Evolutionary conservation across 1,140 invertebrate genomes (phyloP), one percentile per base, ranked within the genome.

Genomic region (Scaptomyza graminum): DNA sequence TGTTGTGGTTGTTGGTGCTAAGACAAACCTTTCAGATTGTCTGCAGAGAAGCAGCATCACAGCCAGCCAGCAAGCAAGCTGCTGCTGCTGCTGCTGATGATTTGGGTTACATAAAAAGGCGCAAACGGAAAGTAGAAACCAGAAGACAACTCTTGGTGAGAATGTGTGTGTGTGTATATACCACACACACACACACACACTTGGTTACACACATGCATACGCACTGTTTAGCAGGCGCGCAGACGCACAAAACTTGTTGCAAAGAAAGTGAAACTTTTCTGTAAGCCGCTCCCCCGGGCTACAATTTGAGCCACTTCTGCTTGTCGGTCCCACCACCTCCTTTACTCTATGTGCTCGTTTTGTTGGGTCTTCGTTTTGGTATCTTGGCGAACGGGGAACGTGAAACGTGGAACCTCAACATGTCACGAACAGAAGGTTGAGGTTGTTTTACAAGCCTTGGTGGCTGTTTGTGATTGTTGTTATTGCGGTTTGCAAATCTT

Each of bases 41-140:
- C 63, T 59, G 60, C 60, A 72, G 54, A 65, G 72, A 13, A 54
- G 49, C 74, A 76, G 66, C 59, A 57, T 46, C 76, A 73, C 51
- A 67, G 74, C 75, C 65, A 59, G 62, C 43, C 46, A 34, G 6
- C 6, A 34, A 34, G 1, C 31, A 34, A 34, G 6, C 31, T 34
- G 31, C 8, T 31, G 28, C 28, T 31, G 28, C 28, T 31, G 28
- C 28, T 34, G 31, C 7, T 34, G 72, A 51, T 69, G 83, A 88
- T 88, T 79, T 88, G 84, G 84, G 84, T 88, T 88, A 88, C 84
- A 88, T 88, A 88, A 88, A 88, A 88, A 84, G 84, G 84, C 76
- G 76, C 84, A 82, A 87, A 79, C 84, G 76, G 84, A 84, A 88
- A 88, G 83, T 88, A 84, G 84, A 89, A 88, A 88, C 80, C 76